Evolutionary conservation across 2,888 invertebrate genomes (phyloP).

Genomic region (Nephrotoma flavescens): DNA sequence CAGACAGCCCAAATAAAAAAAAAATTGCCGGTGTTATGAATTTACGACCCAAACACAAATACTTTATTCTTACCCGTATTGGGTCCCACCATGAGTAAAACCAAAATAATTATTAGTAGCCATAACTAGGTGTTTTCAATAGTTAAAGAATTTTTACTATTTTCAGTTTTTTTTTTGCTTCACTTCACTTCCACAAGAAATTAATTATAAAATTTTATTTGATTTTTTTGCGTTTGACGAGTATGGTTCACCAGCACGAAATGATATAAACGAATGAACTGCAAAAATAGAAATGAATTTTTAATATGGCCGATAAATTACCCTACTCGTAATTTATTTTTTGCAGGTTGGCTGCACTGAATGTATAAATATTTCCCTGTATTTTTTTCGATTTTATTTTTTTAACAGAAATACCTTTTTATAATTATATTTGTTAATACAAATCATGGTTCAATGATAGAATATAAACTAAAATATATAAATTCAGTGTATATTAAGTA

Average conservation of each 20-base stretch:
- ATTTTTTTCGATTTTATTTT: neutral
- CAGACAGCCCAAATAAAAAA: neutral
- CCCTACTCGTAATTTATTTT: neutral
- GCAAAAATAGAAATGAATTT: neutral
- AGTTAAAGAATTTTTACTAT: neutral
- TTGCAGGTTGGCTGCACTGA: neutral
- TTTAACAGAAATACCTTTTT: too few species aligned
- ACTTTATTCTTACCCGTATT: conserved; percentile 52
- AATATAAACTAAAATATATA: neutral
- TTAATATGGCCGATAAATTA: neutral
- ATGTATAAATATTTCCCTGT: neutral
- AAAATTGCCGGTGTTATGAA: conserved; percentile 3
- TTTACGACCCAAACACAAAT: neutral
- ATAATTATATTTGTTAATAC: too few species aligned
- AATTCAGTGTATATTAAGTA: neutral
- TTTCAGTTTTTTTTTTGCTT: conserved; percentile 6
- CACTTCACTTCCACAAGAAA: conserved; percentile 7
- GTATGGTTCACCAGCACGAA: neutral
- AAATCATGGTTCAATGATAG: too few species aligned
- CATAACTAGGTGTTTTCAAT: conserved; percentile 32
- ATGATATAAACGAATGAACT: conserved; percentile 1
- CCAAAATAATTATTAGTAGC: conserved; percentile 91
- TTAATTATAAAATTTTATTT: conserved; percentile 5
- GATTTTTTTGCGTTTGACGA: neutral
- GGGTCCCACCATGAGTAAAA: conserved; percentile 86